Evolutionary conservation across 2,797 vertebrate species (phyloP).

Genomic region (Falco columbarius): DNA sequence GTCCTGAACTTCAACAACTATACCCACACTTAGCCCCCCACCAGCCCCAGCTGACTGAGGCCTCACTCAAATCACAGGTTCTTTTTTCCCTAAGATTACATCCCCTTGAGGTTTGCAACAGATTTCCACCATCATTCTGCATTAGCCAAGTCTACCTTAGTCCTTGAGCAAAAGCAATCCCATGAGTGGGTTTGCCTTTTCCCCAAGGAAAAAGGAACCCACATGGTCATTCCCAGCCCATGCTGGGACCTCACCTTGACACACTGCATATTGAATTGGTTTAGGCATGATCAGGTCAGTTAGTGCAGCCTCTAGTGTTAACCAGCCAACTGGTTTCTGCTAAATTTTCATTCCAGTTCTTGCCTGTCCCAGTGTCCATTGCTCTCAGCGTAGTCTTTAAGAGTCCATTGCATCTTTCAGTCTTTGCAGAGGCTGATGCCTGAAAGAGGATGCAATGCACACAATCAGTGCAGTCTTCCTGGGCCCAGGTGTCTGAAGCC

Average conservation of each 20-base stretch:
- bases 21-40: not conserved
- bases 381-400: not conserved
- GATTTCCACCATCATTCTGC: not conserved
- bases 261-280: not conserved
- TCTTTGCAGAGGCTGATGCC: not conserved
- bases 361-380: not conserved
- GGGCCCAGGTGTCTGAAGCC: not conserved
- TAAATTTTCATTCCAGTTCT: not conserved
- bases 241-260: not conserved
- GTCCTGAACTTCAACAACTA: not conserved
- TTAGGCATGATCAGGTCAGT: not conserved
- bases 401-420: not conserved
- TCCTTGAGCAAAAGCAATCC: not conserved
- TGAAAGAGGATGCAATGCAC: not conserved
- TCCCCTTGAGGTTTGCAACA: not conserved
- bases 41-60: not conserved
- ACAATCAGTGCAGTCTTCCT: not conserved
- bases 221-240: not conserved
- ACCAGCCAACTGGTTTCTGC: not conserved
- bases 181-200: not conserved
- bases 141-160: not conserved
- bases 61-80: not conserved
- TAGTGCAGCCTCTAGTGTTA: not conserved
- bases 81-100: not conserved
- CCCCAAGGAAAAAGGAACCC: not conserved